phyloP scores from a whole-genome alignment of 2,113 vertebrate genomes.

The Pithys albifrons region DNA sequence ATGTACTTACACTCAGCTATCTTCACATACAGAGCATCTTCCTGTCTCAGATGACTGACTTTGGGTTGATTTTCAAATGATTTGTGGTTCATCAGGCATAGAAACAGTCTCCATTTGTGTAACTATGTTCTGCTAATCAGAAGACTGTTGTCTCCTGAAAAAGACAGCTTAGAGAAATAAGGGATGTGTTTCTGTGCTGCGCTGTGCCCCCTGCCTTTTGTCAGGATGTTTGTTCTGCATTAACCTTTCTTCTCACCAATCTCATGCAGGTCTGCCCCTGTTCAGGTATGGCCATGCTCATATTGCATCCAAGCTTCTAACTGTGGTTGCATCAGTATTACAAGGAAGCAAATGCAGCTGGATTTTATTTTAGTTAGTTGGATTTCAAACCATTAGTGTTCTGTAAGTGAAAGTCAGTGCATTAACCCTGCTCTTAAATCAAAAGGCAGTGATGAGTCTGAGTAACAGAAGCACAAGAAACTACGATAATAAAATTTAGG shows the following conservation, averaged over 20 bases:
- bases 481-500: background rate
- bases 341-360: background rate
- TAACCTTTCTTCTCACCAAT: background rate
- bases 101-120: background rate
- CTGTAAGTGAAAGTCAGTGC: background rate
- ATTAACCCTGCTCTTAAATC: background rate
- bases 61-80: background rate
- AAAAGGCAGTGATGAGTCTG: background rate
- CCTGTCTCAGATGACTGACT: background rate
- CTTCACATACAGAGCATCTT: background rate
- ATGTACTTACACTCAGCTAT: background rate
- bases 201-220: background rate
- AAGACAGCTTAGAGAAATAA: background rate
- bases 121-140: background rate
- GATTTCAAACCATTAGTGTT: background rate
- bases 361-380: accelerated
- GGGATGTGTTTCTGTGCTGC: background rate
- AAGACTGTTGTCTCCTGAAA: background rate
- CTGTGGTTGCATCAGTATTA: background rate
- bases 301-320: background rate
- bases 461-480: background rate
- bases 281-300: background rate
- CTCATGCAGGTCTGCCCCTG: background rate
- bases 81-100: background rate
- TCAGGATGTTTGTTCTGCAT: background rate